These are phyloP conservation scores for Varecia variegata DNA, from an alignment of 2,797 vertebrate species.

Conservation along the genomic window DNA sequence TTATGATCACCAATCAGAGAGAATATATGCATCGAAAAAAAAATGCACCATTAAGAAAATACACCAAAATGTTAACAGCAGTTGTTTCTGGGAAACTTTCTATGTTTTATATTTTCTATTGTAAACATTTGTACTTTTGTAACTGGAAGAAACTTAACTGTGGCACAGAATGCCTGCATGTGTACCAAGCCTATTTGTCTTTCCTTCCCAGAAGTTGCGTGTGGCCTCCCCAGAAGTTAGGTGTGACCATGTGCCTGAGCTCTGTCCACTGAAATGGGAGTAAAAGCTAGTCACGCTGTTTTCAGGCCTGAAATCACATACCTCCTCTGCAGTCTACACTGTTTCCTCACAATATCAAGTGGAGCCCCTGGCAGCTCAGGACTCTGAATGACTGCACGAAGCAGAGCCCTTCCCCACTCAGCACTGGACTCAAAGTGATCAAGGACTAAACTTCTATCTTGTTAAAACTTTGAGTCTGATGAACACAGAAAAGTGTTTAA, in stretches of 20 bases:
- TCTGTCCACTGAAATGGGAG: neutral
- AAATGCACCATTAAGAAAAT: conserved; percentile 6
- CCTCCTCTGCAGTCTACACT: neutral
- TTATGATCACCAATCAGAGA: neutral
- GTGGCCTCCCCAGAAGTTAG: neutral
- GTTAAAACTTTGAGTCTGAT: neutral
- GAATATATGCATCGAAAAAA: neutral
- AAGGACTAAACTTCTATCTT: neutral
- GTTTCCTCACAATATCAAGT: neutral
- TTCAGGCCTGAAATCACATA: neutral
- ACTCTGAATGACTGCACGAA: fast-evolving
- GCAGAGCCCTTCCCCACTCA: neutral
- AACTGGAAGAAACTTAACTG: neutral
- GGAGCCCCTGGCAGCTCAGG: neutral
- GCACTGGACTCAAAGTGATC: neutral
- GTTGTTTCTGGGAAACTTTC: neutral
- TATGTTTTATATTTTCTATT: neutral
- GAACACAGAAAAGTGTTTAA: neutral
- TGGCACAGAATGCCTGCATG: neutral
- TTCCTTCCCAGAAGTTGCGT: neutral
- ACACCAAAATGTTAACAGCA: neutral
- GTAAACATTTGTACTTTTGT: neutral
- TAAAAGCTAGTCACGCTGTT: neutral
- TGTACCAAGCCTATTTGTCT: neutral
- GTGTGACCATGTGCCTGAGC: neutral